Conservation (phyloP, 2,888 invertebrate genomes). For the Priocnemis perturbator region DNA sequence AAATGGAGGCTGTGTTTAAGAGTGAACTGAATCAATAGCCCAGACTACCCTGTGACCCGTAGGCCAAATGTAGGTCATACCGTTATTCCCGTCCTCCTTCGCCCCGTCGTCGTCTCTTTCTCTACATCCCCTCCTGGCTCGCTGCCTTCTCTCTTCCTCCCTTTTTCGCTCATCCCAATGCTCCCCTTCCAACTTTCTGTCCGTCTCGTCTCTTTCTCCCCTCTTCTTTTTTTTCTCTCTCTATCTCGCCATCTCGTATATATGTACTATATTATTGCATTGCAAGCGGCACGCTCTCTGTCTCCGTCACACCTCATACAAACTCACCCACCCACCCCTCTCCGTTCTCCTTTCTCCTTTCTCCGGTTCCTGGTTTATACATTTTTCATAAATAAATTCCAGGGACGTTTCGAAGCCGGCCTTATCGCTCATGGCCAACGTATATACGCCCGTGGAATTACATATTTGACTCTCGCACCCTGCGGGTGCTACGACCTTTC, state of each 20-base stretch:
- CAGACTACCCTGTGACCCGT: constrained; percentile 61
- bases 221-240: too few relatives aligned
- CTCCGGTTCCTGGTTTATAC: constrained; percentile 44
- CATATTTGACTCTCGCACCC: constrained; percentile 24
- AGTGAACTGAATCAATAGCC: constrained; percentile 70
- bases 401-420: constrained; percentile 30
- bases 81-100: constrained; percentile 48
- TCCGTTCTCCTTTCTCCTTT: not conserved
- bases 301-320: constrained; percentile 18
- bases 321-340: constrained; percentile 1
- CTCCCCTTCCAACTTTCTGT: constrained; percentile 17
- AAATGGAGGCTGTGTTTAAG: constrained; percentile 72
- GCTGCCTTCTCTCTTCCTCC: constrained; percentile 3
- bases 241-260: constrained; percentile 26
- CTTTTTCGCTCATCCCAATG: constrained; percentile 11
- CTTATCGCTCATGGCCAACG: constrained; percentile 17
- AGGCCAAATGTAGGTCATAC: constrained; percentile 67
- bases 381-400: constrained; percentile 66
- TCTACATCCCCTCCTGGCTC: constrained; percentile 12
- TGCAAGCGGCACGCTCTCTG: constrained; percentile 14
- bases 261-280: constrained; percentile 22
- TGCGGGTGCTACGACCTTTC: constrained; percentile 1
- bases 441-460: constrained; percentile 33
- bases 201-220: not conserved
- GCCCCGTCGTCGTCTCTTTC: constrained; percentile 11